Conservation (phyloP, 2,797 vertebrate genomes). For the Trichosurus vulpecula region DNA sequence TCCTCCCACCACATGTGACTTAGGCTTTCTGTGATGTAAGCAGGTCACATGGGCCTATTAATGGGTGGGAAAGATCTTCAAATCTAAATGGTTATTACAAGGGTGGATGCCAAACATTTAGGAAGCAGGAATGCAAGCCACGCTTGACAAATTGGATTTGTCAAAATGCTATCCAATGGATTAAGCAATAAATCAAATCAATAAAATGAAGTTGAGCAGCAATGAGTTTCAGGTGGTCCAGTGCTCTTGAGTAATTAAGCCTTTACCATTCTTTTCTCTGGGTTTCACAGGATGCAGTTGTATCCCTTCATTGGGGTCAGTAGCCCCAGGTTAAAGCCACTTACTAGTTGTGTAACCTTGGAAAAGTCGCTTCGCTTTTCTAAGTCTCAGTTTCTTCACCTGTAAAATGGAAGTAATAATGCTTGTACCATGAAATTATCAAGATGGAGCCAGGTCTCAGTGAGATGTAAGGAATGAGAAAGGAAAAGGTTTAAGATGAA, state of each 20-base stretch:
- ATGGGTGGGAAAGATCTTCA: too few relatives aligned
- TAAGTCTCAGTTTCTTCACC: not conserved
- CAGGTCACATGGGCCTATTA: too few relatives aligned
- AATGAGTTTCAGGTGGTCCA: constrained; percentile 57
- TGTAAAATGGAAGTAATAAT: not conserved
- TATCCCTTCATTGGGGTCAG: not conserved
- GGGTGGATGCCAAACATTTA: constrained; percentile 51
- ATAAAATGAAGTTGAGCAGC: constrained; percentile 58
- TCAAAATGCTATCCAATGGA: not conserved
- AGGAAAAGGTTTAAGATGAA: not conserved
- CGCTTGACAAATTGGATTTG: constrained; percentile 66
- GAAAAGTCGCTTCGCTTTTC: not conserved
- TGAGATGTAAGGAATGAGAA: not conserved
- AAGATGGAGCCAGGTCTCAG: not conserved
- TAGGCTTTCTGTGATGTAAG: too few relatives aligned
- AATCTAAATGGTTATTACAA: too few relatives aligned
- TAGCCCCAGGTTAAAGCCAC: not conserved
- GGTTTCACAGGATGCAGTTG: constrained; percentile 7
- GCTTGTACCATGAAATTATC: not conserved
- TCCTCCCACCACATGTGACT: too few relatives aligned
- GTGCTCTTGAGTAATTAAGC: not conserved
- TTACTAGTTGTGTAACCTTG: not conserved
- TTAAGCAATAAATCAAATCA: constrained; percentile 65
- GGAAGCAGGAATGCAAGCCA: constrained; percentile 55
- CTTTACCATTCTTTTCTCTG: constrained; percentile 32